phyloP scores from a whole-genome alignment of 2,113 vertebrate species.

The Conger conger region DNA sequence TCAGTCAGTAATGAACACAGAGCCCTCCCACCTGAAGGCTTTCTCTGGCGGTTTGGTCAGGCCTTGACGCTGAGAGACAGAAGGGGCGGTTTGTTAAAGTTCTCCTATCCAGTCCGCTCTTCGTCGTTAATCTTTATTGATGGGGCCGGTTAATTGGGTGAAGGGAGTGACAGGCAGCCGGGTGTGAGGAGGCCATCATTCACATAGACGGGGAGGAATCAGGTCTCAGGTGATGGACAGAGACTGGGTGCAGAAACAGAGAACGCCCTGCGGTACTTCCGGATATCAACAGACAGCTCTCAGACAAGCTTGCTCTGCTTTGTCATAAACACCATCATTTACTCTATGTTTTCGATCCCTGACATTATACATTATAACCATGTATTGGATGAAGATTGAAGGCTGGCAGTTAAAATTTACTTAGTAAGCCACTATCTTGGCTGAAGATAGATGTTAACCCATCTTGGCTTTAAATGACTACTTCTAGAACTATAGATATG shows the following conservation, averaged over 20 bases:
- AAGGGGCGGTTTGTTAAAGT: slow-evolving; percentile 74
- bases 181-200: slow-evolving; percentile 79
- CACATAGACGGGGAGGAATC: slow-evolving; percentile 27
- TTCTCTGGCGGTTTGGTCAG: slow-evolving; percentile 52
- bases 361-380: too few relatives aligned
- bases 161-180: slow-evolving; percentile 78
- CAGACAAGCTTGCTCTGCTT: slow-evolving; percentile 3
- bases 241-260: not conserved
- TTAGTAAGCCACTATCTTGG: too few relatives aligned
- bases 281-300: slow-evolving; percentile 29
- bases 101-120: slow-evolving; percentile 52
- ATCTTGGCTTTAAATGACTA: too few relatives aligned
- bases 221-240: not conserved
- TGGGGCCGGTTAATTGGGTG: slow-evolving; percentile 85
- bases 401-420: too few relatives aligned
- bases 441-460: too few relatives aligned
- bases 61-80: slow-evolving; percentile 64
- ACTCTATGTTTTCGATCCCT: not conserved
- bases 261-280: not conserved
- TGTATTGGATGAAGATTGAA: too few relatives aligned
- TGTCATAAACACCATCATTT: not conserved
- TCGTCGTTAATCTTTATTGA: slow-evolving; percentile 85
- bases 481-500: too few relatives aligned
- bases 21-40: slow-evolving; percentile 36
- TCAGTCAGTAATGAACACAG: slow-evolving; percentile 12